Evolutionary conservation across 2,888 invertebrate genomes (phyloP).

Genomic region (Lypha dubia): DNA sequence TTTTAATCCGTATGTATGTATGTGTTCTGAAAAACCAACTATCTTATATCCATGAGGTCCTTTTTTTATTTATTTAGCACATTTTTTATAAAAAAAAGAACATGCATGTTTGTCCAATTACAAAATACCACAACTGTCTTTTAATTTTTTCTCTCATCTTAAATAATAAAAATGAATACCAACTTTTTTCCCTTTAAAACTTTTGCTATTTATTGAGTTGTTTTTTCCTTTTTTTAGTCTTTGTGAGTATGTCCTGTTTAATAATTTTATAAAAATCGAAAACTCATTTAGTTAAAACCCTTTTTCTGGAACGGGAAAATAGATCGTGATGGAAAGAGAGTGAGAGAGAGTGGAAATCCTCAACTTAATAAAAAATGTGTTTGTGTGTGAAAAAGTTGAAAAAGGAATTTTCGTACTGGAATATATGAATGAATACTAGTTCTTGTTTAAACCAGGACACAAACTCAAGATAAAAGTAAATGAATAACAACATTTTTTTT

Average conservation of each 20-base stretch:
- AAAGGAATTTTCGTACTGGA: neutral
- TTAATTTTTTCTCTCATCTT: neutral
- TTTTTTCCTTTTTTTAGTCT: too few relatives aligned
- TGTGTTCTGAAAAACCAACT: neutral
- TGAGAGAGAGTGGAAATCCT: neutral
- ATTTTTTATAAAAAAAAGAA: neutral
- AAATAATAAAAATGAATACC: neutral
- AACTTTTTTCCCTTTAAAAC: neutral
- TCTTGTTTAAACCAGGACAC: neutral
- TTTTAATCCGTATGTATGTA: too few relatives aligned
- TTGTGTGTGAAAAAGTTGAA: neutral
- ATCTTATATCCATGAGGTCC: neutral
- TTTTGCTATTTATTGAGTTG: neutral
- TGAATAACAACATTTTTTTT: neutral
- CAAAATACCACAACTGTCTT: neutral
- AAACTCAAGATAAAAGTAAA: neutral
- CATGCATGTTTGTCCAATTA: conserved; percentile 4
- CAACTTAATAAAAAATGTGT: conserved; percentile 7
- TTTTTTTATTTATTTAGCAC: neutral
- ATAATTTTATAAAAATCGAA: conserved; percentile 33
- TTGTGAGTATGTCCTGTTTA: neutral
- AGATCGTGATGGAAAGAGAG: neutral
- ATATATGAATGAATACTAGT: too few relatives aligned
- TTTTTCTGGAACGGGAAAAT: neutral
- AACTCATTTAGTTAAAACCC: conserved; percentile 24